Evolutionary conservation across 2,113 vertebrate species (phyloP).

Genomic region (Anoura caudifer): DNA sequence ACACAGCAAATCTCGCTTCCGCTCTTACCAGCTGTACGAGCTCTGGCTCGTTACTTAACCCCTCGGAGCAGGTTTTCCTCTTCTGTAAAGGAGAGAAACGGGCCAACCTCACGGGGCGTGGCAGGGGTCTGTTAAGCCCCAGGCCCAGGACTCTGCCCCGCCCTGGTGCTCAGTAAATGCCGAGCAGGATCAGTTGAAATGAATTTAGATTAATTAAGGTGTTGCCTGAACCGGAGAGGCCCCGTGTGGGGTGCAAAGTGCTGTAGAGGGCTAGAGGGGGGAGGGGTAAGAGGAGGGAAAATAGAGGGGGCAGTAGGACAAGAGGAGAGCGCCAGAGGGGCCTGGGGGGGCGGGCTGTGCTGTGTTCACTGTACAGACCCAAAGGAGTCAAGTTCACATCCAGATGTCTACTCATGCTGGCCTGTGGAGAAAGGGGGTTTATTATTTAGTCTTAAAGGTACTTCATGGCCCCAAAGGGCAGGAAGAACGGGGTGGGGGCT

Average conservation of each 20-base stretch:
- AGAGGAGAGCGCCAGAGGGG: background rate
- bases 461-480: background rate
- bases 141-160: fast-evolving
- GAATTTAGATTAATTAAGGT: background rate
- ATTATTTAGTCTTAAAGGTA: background rate
- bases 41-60: background rate
- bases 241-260: fast-evolving
- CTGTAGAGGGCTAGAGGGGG: fast-evolving
- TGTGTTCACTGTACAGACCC: fast-evolving
- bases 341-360: too few relatives aligned
- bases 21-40: fast-evolving
- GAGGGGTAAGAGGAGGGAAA: background rate
- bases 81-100: background rate
- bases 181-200: background rate
- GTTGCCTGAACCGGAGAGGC: fast-evolving
- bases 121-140: background rate
- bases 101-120: background rate
- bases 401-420: background rate
- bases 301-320: too few relatives aligned
- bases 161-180: background rate
- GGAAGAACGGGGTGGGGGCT: fast-evolving
- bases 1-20: background rate
- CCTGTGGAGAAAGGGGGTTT: background rate
- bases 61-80: background rate
- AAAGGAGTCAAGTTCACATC: background rate